Base-by-base conservation (phyloP, 2,113 vertebrate genomes). In the Holacanthus passer region DNA sequence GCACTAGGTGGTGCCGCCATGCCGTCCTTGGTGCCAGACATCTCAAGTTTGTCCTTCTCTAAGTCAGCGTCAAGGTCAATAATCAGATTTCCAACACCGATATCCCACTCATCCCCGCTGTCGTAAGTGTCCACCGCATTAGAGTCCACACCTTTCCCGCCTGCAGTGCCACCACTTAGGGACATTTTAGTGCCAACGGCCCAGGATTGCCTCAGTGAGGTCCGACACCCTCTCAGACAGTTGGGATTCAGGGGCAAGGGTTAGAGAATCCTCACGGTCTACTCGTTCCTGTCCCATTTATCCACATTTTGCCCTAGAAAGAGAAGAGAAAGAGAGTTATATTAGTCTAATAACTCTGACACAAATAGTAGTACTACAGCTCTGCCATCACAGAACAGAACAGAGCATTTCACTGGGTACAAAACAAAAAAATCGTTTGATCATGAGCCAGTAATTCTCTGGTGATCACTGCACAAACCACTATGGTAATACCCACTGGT, bases 51-150 rank as follows among this genome's bases (percentile, higher is more conserved):
- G 96, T 99, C 98, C 95, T 99, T 99, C 93, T 99, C 98, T 96
- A 99, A 96, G 94, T 99, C 98, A 88, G 98, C 98, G 95, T 99
- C 98, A 91, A 99, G 97, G 95, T 99, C 98, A 93, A 99, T 99
- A 91, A 99, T 99, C 95, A 99, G 97, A 96, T 99, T 99, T 93
- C 98, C 98, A 95, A 99, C 98, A 87, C 98, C 98, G 92, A 99
- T 99, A 96, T 99, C 98, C 98, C 98, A 99, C 95, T 99, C 98
- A 97, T 99, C 98, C 95, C 98, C 98, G 91, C 98, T 99, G 96
- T 99, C 98, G 77, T 99, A 99, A 88, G 98, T 98, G 96, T 99
- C 98, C 96, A 99, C 98, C 93, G 98, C 97, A 96, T 99, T 99
- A 86, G 97, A 97, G 96, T 99, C 98, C 88, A 99, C 97, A 98